phyloP scores from a whole-genome alignment of 2,797 vertebrate genomes.

The Sibirionetta formosa region DNA sequence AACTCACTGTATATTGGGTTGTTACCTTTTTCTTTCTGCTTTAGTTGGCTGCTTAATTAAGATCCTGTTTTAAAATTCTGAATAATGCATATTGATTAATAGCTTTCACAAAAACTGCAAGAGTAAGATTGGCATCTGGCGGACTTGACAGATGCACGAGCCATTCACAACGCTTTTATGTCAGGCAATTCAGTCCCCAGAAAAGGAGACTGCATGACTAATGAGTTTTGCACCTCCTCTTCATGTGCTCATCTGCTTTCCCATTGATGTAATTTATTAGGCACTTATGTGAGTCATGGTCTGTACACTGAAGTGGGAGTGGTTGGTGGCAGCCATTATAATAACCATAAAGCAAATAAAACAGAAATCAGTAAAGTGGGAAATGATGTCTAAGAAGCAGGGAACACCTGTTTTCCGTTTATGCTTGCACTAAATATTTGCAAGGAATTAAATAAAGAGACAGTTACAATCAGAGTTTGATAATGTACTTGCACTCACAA shows the following conservation, averaged over 20 bases:
- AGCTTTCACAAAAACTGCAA: slow-evolving; percentile 21
- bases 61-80: slow-evolving; percentile 27
- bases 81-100: slow-evolving; percentile 46
- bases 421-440: not conserved
- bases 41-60: slow-evolving; percentile 39
- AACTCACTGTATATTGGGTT: not conserved
- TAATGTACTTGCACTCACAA: not conserved
- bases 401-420: not conserved
- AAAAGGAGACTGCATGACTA: slow-evolving; percentile 50
- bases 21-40: slow-evolving; percentile 12
- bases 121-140: slow-evolving; percentile 63
- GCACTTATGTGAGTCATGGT: slow-evolving; percentile 41
- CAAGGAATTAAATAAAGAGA: not conserved
- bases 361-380: not conserved
- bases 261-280: slow-evolving; percentile 54
- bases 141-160: slow-evolving; percentile 55
- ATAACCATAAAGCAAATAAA: slow-evolving; percentile 29
- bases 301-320: not conserved
- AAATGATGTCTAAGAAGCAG: slow-evolving; percentile 14
- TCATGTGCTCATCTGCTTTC: slow-evolving; percentile 8
- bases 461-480: not conserved
- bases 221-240: slow-evolving; percentile 49
- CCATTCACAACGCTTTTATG: slow-evolving; percentile 27
- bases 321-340: not conserved
- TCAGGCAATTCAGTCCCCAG: slow-evolving; percentile 51